phyloP scores from a whole-genome alignment of 1,140 invertebrate species.

The Lutraria rhynchaena region DNA sequence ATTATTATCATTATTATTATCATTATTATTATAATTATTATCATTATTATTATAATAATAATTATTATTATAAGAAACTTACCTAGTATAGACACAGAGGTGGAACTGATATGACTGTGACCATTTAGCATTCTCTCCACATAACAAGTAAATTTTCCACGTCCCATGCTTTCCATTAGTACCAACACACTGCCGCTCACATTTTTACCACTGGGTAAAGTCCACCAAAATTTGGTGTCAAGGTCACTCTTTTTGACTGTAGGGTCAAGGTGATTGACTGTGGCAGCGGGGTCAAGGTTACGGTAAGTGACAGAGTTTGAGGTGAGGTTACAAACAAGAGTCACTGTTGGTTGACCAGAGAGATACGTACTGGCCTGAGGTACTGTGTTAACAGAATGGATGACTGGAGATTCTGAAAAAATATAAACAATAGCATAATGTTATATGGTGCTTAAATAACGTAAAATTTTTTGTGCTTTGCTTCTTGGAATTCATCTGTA shows the following conservation, averaged over 20 bases:
- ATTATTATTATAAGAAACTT: neutral
- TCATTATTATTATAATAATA: no score
- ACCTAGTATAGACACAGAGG: conserved; percentile 1
- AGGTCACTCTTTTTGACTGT: conserved; percentile 8
- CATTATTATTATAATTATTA: no score
- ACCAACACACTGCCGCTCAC: conserved; percentile 1
- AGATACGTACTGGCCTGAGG: conserved; percentile 27
- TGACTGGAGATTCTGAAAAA: conserved; percentile 29
- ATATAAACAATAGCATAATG: neutral
- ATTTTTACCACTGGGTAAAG: conserved; percentile 30
- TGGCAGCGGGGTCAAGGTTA: no score
- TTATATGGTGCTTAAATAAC: no score
- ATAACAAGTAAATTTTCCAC: conserved; percentile 19
- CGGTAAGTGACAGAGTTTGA: no score
- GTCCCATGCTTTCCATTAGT: neutral
- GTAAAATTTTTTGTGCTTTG: no score
- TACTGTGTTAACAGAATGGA: neutral
- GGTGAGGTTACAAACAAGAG: conserved; percentile 29
- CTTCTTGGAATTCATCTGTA: no score
- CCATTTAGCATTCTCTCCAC: neutral
- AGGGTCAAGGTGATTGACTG: no score
- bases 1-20: no score
- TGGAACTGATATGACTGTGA: neutral
- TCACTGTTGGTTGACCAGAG: neutral
- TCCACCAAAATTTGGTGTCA: conserved; percentile 40